These are phyloP conservation scores for Ramazzottius varieornatus DNA, from an alignment of 2,888 invertebrate species.

Conservation along the genomic window DNA sequence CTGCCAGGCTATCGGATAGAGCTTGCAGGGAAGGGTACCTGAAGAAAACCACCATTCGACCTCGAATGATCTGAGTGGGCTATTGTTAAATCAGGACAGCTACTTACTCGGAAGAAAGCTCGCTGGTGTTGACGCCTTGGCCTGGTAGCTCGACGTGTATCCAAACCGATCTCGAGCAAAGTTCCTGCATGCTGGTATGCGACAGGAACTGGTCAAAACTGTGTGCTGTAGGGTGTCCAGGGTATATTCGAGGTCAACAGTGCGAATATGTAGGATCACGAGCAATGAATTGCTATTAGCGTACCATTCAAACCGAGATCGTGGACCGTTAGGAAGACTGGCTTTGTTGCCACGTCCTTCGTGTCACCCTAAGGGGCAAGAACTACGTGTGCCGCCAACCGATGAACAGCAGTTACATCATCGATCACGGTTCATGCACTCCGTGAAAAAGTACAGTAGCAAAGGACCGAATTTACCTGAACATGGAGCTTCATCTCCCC, in stretches of 20 bases:
- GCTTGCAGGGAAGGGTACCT: slow-evolving; percentile 25
- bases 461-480: no score
- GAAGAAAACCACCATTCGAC: slow-evolving; percentile 10
- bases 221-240: not conserved
- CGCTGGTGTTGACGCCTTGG: slow-evolving; percentile 25
- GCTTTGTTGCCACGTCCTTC: no score
- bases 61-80: not conserved
- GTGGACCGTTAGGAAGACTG: slow-evolving; percentile 62
- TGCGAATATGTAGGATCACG: no score
- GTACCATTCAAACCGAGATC: slow-evolving; percentile 42
- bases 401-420: no score
- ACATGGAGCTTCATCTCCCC: no score
- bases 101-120: slow-evolving; percentile 20
- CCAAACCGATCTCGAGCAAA: not conserved
- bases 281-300: no score
- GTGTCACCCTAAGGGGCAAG: no score
- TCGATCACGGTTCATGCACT: no score
- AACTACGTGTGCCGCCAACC: no score
- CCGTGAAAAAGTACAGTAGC: no score
- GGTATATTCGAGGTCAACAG: no score
- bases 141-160: slow-evolving; percentile 10
- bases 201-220: not conserved
- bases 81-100: slow-evolving; percentile 3
- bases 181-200: not conserved
- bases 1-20: slow-evolving; percentile 23